Percentiles rank a stretch among this genome's conserved stretches.
These are phyloP conservation scores for Taenioides sp. DNA, from an alignment of 2,797 vertebrate species.

Conservation along the genomic window DNA sequence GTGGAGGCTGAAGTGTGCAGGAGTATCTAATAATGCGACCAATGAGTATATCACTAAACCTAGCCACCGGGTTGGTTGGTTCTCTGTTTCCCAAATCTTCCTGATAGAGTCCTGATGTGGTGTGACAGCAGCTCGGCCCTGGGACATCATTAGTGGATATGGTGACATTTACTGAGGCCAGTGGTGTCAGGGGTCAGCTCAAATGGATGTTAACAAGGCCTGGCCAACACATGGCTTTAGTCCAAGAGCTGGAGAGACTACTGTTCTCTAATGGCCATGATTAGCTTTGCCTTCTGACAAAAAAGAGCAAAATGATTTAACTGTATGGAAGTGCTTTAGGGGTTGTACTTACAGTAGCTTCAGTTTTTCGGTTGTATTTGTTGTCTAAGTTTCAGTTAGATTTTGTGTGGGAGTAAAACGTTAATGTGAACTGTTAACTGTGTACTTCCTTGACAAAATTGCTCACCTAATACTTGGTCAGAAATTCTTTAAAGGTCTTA, in stretches of 20 bases:
- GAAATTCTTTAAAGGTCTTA: no score
- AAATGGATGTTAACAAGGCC: conserved; percentile 35
- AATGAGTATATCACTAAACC: not conserved
- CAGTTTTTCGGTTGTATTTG: no score
- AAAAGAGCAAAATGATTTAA: conserved; percentile 8
- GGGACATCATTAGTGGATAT: conserved; percentile 49
- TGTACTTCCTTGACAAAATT: no score
- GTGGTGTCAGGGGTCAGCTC: conserved; percentile 31
- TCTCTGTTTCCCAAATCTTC: conserved; percentile 23
- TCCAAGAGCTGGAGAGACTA: not conserved
- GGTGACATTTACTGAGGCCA: conserved; percentile 41
- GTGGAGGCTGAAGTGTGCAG: no score
- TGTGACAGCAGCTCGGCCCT: conserved; percentile 35
- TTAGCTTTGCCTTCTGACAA: conserved; percentile 10
- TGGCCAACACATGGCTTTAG: conserved; percentile 19
- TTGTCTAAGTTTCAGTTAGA: no score
- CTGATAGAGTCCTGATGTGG: conserved; percentile 23
- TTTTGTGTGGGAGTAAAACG: no score
- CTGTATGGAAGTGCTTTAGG: no score
- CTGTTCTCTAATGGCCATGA: conserved; percentile 10
- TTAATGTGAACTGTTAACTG: no score
- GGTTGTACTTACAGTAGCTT: no score
- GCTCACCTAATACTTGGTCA: no score
- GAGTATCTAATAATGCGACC: no score
- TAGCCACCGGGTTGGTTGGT: not conserved